phyloP scores from a whole-genome alignment of 2,113 vertebrate species.

The Eonycteris spelaea region DNA sequence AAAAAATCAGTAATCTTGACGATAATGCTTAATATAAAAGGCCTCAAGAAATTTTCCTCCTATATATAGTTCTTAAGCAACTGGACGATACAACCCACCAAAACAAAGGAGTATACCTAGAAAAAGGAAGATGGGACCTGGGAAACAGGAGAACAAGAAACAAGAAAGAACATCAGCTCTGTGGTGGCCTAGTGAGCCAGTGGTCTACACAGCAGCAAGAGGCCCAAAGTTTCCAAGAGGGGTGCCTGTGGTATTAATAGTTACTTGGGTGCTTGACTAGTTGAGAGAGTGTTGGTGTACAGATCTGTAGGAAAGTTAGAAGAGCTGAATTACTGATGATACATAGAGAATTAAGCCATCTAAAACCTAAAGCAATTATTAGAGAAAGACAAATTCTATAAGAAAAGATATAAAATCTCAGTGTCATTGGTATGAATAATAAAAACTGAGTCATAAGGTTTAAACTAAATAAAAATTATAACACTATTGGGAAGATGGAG shows the following conservation, averaged over 20 bases:
- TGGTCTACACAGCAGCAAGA: not conserved
- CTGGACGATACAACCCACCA: not conserved
- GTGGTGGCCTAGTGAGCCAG: not conserved
- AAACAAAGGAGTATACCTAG: not conserved
- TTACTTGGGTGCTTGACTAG: not conserved
- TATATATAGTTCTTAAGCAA: not conserved
- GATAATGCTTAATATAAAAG: not conserved
- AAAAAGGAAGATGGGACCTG: not conserved
- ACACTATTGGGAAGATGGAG: not conserved
- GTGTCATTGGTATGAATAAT: not conserved
- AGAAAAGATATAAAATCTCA: not conserved
- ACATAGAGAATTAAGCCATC: not conserved
- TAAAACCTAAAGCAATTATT: not conserved
- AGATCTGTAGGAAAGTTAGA: not conserved
- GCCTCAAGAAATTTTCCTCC: not conserved
- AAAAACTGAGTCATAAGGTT: not conserved
- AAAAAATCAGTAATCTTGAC: not conserved
- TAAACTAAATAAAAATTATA: not conserved
- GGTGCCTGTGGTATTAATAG: not conserved
- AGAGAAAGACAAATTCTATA: not conserved
- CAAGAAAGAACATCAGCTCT: not conserved
- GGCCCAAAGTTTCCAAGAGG: not conserved
- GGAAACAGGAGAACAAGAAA: not conserved
- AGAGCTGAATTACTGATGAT: not conserved
- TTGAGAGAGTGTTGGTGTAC: not conserved